These are phyloP conservation scores for Equus przewalskii DNA, from an alignment of 2,113 vertebrate genomes.

Conservation along the genomic window DNA sequence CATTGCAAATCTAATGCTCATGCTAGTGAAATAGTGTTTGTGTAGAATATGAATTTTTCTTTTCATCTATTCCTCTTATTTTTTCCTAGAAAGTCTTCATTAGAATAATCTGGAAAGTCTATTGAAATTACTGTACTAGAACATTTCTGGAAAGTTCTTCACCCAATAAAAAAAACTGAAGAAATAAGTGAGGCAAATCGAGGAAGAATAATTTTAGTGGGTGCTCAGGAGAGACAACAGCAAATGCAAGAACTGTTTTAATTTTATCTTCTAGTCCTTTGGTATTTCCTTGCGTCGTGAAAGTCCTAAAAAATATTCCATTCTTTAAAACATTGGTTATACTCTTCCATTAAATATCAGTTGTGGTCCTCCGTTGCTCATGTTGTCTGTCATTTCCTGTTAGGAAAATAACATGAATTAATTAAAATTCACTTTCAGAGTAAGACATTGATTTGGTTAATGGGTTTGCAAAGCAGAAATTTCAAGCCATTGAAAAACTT, in stretches of 20 bases:
- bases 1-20: conserved; percentile 81
- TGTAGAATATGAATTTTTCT: conserved; percentile 38
- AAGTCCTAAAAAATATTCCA: conserved; percentile 77
- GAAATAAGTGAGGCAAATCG: conserved; percentile 79
- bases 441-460: conserved; percentile 68
- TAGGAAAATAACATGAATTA: conserved; percentile 84
- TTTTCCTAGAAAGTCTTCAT: conserved; percentile 61
- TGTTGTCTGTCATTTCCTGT: conserved; percentile 97
- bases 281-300: conserved; percentile 78
- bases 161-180: conserved; percentile 61
- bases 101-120: conserved; percentile 72
- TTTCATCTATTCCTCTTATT: conserved; percentile 53
- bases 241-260: conserved; percentile 79
- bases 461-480: conserved; percentile 66
- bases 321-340: conserved; percentile 84
- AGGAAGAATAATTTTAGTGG: conserved; percentile 77
- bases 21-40: conserved; percentile 76
- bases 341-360: conserved; percentile 95
- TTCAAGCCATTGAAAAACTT: conserved; percentile 63
- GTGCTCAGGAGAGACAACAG: conserved; percentile 73
- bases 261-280: conserved; percentile 72
- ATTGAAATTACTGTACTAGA: conserved; percentile 73
- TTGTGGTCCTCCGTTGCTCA: conserved; percentile 96
- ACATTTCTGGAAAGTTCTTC: conserved; percentile 81
- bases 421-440: conserved; percentile 75